Conservation (phyloP, 2,888 invertebrate species). For the Ennomos fuscantarius region DNA sequence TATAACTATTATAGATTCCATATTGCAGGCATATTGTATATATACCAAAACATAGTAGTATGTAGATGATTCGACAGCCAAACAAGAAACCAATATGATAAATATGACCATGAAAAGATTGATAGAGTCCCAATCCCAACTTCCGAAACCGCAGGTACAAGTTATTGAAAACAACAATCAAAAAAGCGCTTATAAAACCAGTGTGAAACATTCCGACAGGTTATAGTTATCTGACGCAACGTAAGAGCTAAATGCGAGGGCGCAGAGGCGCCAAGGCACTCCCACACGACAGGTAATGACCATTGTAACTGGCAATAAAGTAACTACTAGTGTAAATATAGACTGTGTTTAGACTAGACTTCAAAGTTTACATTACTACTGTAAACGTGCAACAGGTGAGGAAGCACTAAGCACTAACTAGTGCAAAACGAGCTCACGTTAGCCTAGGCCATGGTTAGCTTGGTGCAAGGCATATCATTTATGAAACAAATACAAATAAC, state of each 20-base stretch:
- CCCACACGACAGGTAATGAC: conserved; percentile 29
- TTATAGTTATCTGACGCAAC: conserved; percentile 37
- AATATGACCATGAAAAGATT: too few relatives aligned
- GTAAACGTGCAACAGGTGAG: background rate
- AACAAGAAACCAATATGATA: too few relatives aligned
- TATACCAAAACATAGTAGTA: too few relatives aligned
- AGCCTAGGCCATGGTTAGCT: conserved; percentile 9
- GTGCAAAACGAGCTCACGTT: conserved; percentile 5
- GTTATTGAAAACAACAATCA: background rate
- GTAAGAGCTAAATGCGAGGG: conserved; percentile 48
- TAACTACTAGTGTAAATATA: conserved; percentile 17
- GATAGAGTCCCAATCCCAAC: too few relatives aligned
- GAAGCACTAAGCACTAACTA: background rate
- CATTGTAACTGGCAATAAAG: conserved; percentile 12
- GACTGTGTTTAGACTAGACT: conserved; percentile 19
- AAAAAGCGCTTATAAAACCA: conserved; percentile 2
- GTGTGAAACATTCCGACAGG: conserved; percentile 8
- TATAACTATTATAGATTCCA: too few relatives aligned
- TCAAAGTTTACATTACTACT: conserved; percentile 12
- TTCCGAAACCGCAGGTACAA: background rate
- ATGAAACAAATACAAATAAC: too few relatives aligned
- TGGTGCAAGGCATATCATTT: too few relatives aligned
- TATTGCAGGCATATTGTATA: too few relatives aligned
- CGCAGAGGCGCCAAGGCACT: conserved; percentile 49
- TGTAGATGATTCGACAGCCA: too few relatives aligned